Percentiles rank a stretch among this genome's conserved stretches.
Evolutionary conservation across 2,797 vertebrate genomes (phyloP).

Genomic region (Tamandua tetradactyla): DNA sequence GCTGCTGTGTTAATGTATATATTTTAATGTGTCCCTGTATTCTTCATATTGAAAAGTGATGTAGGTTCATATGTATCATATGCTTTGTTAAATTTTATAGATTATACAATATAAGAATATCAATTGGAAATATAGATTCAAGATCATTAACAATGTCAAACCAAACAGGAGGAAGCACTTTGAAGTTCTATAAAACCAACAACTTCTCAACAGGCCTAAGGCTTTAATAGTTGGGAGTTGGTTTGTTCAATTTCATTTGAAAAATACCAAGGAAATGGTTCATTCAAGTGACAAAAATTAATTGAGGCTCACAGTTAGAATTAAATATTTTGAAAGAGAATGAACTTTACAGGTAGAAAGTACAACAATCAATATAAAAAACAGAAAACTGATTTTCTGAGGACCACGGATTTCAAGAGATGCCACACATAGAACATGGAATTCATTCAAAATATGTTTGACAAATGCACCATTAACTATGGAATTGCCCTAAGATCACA

Average conservation of each 20-base stretch:
- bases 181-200: slow-evolving; percentile 65
- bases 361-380: neutral
- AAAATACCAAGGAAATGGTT: slow-evolving; percentile 51
- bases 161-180: slow-evolving; percentile 32
- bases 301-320: slow-evolving; percentile 14
- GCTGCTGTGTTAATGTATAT: neutral
- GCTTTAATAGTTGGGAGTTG: slow-evolving; percentile 31
- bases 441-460: neutral
- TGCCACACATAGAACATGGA: neutral
- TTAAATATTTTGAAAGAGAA: neutral
- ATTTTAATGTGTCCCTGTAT: slow-evolving; percentile 32
- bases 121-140: slow-evolving; percentile 45
- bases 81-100: slow-evolving; percentile 65
- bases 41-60: slow-evolving; percentile 26
- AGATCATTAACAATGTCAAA: slow-evolving; percentile 64
- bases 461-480: neutral
- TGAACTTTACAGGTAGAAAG: neutral
- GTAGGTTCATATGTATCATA: neutral
- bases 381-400: neutral
- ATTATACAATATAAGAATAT: slow-evolving; percentile 54
- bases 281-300: slow-evolving; percentile 11
- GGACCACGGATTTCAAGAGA: neutral
- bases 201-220: slow-evolving; percentile 42
- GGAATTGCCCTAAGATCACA: neutral
- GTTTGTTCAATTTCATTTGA: slow-evolving; percentile 54